Evolutionary conservation across 2,113 vertebrate genomes (phyloP).

Genomic region (Rhizomys pruinosus): DNA sequence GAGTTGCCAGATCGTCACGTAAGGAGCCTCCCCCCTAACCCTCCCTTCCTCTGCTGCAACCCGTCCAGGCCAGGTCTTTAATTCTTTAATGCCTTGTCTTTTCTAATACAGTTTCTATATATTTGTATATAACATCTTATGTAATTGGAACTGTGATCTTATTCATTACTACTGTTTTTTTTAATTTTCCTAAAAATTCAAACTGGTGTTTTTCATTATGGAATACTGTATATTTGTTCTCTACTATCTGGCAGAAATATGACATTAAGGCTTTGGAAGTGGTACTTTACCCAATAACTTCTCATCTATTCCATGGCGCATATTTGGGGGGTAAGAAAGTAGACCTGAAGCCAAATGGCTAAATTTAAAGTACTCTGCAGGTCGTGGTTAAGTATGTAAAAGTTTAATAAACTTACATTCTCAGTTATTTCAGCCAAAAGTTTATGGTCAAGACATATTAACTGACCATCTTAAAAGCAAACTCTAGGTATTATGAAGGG

Average conservation of each 20-base stretch:
- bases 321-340: conserved; percentile 36
- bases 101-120: conserved; percentile 13
- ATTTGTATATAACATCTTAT: background rate
- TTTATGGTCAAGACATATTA: conserved; percentile 74
- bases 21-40: too few species aligned
- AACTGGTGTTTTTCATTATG: background rate
- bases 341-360: conserved; percentile 57
- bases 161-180: background rate
- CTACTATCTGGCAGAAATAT: conserved; percentile 48
- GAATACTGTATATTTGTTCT: background rate
- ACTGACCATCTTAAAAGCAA: conserved; percentile 66
- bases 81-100: background rate
- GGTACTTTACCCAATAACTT: conserved; percentile 41
- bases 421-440: conserved; percentile 64
- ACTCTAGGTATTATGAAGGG: conserved; percentile 36
- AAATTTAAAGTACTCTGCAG: conserved; percentile 69
- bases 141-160: background rate
- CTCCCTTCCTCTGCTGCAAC: too few species aligned
- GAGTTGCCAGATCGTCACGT: too few species aligned
- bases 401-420: conserved; percentile 79
- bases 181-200: conserved; percentile 43
- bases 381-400: conserved; percentile 69
- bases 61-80: too few species aligned
- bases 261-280: conserved; percentile 22
- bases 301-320: conserved; percentile 23